phyloP scores from a whole-genome alignment of 2,888 invertebrate species.

The Metacarcinus magister region DNA sequence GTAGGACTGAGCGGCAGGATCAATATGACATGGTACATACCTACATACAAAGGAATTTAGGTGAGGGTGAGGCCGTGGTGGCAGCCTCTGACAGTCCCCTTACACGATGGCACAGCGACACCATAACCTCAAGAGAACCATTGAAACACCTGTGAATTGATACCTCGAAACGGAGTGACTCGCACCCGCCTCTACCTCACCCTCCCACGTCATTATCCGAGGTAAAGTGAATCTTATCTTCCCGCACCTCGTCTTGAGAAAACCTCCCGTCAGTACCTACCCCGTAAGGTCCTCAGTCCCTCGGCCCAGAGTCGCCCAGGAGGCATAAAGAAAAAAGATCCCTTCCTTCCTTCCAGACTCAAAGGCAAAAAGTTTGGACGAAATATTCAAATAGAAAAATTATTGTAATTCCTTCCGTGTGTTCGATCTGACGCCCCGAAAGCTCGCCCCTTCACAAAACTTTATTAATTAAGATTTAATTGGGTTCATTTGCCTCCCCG shows the following conservation, averaged over 20 bases:
- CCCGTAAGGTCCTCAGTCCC: not conserved
- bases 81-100: not conserved
- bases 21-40: not conserved
- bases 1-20: not conserved
- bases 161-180: not conserved
- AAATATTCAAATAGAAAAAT: constrained; percentile 78
- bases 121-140: not conserved
- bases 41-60: not conserved
- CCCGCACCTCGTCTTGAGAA: not conserved
- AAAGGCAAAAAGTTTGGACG: constrained; percentile 77
- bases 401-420: constrained; percentile 72
- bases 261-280: not conserved
- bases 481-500: constrained; percentile 81
- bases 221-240: constrained; percentile 37
- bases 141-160: not conserved
- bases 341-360: constrained; percentile 64
- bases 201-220: constrained; percentile 63
- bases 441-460: constrained; percentile 76
- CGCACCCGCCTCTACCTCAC: not conserved
- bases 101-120: not conserved
- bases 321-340: constrained; percentile 59
- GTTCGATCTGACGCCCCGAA: constrained; percentile 69
- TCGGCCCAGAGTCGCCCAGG: not conserved
- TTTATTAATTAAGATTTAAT: constrained; percentile 82
- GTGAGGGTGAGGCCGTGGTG: not conserved